These are phyloP conservation scores for Embidobia sp. DNA, from an alignment of 2,888 invertebrate genomes.

Conservation along the genomic window DNA sequence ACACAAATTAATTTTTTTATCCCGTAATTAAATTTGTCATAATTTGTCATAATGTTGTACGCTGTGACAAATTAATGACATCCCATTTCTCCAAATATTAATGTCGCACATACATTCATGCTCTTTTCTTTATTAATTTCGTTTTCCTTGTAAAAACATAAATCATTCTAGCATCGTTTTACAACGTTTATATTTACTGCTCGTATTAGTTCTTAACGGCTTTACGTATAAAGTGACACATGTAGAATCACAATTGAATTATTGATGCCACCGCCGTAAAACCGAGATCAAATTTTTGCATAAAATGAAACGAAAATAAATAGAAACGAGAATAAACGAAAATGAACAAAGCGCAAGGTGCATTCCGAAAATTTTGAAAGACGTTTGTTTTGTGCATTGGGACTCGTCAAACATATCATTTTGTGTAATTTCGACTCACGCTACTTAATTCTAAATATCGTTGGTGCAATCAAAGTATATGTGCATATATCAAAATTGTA, in stretches of 20 bases:
- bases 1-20: too few species aligned
- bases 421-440: slow-evolving; percentile 18
- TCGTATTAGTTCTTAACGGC: slow-evolving; percentile 6
- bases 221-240: slow-evolving; percentile 15
- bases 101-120: too few species aligned
- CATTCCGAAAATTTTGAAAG: slow-evolving; percentile 13
- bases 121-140: too few species aligned
- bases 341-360: not conserved
- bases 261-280: slow-evolving; percentile 17
- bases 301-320: slow-evolving; percentile 7
- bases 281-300: not conserved
- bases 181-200: slow-evolving; percentile 13
- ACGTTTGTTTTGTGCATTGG: slow-evolving; percentile 37
- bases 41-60: too few species aligned
- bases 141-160: not conserved
- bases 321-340: too few species aligned
- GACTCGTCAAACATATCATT: slow-evolving; percentile 28
- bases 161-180: slow-evolving; percentile 1
- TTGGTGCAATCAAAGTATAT: slow-evolving; percentile 18
- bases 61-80: too few species aligned
- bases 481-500: slow-evolving; percentile 30
- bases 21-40: too few species aligned
- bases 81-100: too few species aligned
- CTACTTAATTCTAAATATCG: slow-evolving; percentile 29
- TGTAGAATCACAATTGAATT: slow-evolving; percentile 15